Conservation (phyloP, 2,797 vertebrate species). For the Paedocypris micromegethes region DNA sequence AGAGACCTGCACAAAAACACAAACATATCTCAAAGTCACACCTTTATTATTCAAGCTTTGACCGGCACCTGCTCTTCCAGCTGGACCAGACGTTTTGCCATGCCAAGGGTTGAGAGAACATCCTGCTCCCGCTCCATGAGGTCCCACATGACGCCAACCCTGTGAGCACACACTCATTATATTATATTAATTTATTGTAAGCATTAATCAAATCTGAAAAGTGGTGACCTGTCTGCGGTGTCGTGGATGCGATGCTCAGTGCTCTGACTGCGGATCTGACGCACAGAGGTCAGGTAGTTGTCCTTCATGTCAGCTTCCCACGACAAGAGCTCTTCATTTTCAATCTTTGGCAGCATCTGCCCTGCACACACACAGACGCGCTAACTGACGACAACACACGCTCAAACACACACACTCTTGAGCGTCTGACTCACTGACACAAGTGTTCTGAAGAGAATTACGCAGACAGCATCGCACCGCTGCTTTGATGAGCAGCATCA, state of each 20-base stretch:
- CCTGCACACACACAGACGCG: constrained; percentile 59
- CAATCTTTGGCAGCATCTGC: constrained; percentile 67
- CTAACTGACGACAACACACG: too few species aligned
- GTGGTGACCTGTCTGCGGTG: constrained; percentile 76
- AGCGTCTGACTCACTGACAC: too few species aligned
- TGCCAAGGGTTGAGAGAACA: constrained; percentile 53
- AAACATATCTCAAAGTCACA: constrained; percentile 1
- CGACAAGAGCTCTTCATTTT: constrained; percentile 82
- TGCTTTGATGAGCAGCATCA: constrained; percentile 71
- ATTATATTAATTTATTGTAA: too few species aligned
- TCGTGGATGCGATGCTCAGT: constrained; percentile 75
- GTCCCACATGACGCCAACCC: constrained; percentile 72
- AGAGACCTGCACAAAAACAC: constrained; percentile 62
- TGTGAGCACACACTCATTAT: constrained; percentile 47
- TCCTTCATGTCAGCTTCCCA: constrained; percentile 92
- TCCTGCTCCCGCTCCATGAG: constrained; percentile 71
- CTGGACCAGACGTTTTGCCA: constrained; percentile 68
- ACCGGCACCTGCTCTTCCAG: constrained; percentile 85
- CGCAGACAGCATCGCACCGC: constrained; percentile 57
- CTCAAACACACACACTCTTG: too few species aligned
- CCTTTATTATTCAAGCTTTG: not conserved
- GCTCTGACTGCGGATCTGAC: constrained; percentile 69
- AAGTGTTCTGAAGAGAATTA: too few species aligned
- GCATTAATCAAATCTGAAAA: not conserved
- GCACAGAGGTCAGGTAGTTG: constrained; percentile 75